Evolutionary conservation across 2,113 vertebrate genomes (phyloP).

Genomic region (Recurvirostra avosetta): DNA sequence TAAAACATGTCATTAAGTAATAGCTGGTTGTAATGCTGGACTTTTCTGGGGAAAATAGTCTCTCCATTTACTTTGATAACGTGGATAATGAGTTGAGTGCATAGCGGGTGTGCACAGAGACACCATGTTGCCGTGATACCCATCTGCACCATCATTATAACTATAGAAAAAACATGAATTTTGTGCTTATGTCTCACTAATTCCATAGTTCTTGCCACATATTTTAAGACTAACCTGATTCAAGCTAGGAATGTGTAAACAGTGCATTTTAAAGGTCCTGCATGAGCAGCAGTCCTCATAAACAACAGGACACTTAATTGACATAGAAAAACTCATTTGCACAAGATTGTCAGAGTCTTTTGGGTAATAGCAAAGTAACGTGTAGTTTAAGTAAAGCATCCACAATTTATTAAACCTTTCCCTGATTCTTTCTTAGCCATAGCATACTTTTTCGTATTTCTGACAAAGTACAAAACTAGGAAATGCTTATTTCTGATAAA

Average conservation of each 20-base stretch:
- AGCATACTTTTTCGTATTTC: not conserved
- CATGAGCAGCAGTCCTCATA: not conserved
- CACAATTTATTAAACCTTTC: not conserved
- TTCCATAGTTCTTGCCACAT: not conserved
- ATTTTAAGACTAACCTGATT: not conserved
- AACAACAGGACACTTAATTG: not conserved
- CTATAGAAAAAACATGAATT: not conserved
- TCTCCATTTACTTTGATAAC: not conserved
- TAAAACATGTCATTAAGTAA: not conserved
- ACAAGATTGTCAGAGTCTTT: not conserved
- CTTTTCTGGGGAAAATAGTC: not conserved
- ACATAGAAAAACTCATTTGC: not conserved
- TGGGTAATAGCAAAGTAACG: not conserved
- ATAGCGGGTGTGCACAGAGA: not conserved
- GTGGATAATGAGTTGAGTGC: no score
- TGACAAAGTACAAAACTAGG: not conserved
- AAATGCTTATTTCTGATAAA: not conserved
- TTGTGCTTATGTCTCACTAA: not conserved
- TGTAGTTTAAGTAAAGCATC: not conserved
- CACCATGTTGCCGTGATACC: not conserved
- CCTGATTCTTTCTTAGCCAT: not conserved
- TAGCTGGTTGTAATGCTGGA: not conserved
- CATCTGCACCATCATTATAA: not conserved
- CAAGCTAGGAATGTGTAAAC: not conserved
- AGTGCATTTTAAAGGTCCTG: not conserved